These are phyloP conservation scores for Meloidogyne exigua DNA, from an alignment of 1,140 invertebrate species.

Conservation along the genomic window DNA sequence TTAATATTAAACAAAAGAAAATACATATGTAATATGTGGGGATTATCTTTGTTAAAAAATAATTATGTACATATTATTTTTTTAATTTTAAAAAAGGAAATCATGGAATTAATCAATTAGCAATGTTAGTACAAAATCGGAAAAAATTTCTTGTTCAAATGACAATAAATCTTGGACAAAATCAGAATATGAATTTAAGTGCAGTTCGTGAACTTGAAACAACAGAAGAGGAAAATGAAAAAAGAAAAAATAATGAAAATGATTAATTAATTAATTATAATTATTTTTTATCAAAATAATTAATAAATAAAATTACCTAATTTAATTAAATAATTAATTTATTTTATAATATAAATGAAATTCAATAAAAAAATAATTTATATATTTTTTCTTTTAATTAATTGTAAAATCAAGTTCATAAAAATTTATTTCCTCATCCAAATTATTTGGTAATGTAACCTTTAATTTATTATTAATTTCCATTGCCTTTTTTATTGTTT, in stretches of 20 bases:
- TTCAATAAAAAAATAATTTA: too few relatives aligned
- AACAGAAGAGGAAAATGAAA: constrained; percentile 8
- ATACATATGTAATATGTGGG: too few relatives aligned
- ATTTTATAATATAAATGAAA: too few relatives aligned
- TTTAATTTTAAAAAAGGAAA: constrained; percentile 30
- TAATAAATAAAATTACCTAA: too few relatives aligned
- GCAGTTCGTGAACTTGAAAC: constrained; percentile 36
- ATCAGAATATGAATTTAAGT: background rate
- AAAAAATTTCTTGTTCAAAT: constrained; percentile 54
- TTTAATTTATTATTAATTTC: constrained; percentile 35
- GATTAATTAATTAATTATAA: too few relatives aligned
- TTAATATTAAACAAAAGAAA: too few relatives aligned
- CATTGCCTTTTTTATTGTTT: constrained; percentile 55
- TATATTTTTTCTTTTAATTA: too few relatives aligned
- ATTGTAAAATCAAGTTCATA: constrained; percentile 7
- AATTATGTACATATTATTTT: background rate
- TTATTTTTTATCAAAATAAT: too few relatives aligned
- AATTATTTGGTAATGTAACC: constrained; percentile 52
- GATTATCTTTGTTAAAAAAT: too few relatives aligned
- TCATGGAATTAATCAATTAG: constrained; percentile 52
- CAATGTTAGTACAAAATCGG: constrained; percentile 51
- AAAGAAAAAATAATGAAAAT: background rate
- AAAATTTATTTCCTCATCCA: constrained; percentile 42
- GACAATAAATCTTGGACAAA: constrained; percentile 47
- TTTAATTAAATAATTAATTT: too few relatives aligned